Conservation (phyloP, 2,888 invertebrate genomes). For the Cerastis leucographa region DNA sequence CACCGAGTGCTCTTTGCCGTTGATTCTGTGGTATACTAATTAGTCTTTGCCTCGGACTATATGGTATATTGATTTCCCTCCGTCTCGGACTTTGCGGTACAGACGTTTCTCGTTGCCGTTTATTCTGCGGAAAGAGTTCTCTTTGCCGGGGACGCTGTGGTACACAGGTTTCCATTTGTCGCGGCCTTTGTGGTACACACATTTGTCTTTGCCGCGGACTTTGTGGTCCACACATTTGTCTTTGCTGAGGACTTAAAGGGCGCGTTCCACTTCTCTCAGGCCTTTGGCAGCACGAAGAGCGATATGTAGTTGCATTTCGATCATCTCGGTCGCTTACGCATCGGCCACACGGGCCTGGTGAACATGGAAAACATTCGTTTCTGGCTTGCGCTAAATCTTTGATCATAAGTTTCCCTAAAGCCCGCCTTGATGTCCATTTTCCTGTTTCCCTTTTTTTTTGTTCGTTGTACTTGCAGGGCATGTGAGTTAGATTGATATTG, state of each 20-base stretch:
- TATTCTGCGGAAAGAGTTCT: not conserved
- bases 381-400: slow-evolving; percentile 16
- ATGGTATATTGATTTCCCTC: not conserved
- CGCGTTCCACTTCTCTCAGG: not conserved
- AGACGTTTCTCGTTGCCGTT: not conserved
- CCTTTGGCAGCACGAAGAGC: not conserved
- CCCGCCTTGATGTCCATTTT: slow-evolving; percentile 1
- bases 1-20: not conserved
- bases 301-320: slow-evolving; percentile 1
- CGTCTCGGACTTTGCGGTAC: not conserved
- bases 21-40: not conserved
- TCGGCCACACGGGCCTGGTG: not conserved
- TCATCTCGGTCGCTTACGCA: not conserved
- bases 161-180: not conserved
- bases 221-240: slow-evolving; percentile 1
- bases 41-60: not conserved
- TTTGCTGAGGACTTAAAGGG: not conserved
- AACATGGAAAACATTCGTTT: not conserved
- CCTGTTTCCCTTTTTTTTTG: not conserved
- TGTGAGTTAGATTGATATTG: slow-evolving; percentile 16
- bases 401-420: not conserved
- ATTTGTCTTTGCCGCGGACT: slow-evolving; percentile 4
- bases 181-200: not conserved
- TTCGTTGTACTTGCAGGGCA: slow-evolving; percentile 23
- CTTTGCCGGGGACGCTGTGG: not conserved